These are phyloP conservation scores for Colletes latitarsis DNA, from an alignment of 1,140 invertebrate species.

Conservation along the genomic window DNA sequence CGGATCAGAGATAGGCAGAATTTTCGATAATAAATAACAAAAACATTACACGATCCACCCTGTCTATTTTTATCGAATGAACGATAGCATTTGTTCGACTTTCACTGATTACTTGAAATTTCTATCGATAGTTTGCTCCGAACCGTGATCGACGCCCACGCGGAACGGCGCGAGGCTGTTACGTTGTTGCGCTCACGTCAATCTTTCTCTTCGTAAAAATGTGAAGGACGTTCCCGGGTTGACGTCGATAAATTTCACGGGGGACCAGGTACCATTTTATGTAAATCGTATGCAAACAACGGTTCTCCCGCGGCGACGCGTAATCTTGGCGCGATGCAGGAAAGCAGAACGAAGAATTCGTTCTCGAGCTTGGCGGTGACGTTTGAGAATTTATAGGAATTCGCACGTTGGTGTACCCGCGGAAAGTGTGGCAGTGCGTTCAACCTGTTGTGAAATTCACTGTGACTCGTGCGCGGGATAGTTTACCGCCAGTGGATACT, in stretches of 20 bases:
- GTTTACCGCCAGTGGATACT: background rate
- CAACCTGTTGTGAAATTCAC: slow-evolving; percentile 50
- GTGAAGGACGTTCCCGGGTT: background rate
- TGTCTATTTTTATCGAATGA: too few relatives aligned
- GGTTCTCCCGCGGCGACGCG: background rate
- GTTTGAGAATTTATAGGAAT: slow-evolving; percentile 48
- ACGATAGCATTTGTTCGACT: too few relatives aligned
- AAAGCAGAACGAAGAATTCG: slow-evolving; percentile 45
- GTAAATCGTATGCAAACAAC: background rate
- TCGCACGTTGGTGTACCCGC: slow-evolving; percentile 37
- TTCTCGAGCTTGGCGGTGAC: background rate
- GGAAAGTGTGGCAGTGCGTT: slow-evolving; percentile 49
- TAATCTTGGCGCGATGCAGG: slow-evolving; percentile 11
- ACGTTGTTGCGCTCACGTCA: too few relatives aligned
- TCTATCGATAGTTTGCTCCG: too few relatives aligned
- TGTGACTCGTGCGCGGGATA: slow-evolving; percentile 7
- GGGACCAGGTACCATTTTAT: background rate
- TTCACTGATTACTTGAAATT: too few relatives aligned
- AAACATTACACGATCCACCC: too few relatives aligned
- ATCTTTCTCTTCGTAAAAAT: background rate
- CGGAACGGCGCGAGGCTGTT: too few relatives aligned
- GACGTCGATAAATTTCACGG: background rate
- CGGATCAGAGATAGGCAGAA: too few relatives aligned
- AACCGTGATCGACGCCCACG: too few relatives aligned
- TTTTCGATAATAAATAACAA: too few relatives aligned